Evolutionary conservation across 2,113 vertebrate species (phyloP).

Genomic region (Seriola dumerili): DNA sequence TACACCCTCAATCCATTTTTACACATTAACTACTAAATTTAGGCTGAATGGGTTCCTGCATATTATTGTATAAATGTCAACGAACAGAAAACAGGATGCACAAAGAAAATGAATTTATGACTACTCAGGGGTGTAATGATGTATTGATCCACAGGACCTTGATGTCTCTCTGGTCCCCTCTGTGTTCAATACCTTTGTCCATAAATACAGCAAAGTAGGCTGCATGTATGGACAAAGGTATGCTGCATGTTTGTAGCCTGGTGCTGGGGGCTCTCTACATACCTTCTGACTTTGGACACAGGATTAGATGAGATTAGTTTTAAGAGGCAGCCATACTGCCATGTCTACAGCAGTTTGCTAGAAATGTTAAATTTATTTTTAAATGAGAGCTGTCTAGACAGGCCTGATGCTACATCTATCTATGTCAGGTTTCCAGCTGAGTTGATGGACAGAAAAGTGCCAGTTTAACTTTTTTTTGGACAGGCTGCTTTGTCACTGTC

Average conservation of each 20-base stretch:
- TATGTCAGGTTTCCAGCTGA: slow-evolving; percentile 22
- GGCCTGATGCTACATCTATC: slow-evolving; percentile 30
- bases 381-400: slow-evolving; percentile 20
- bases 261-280: not conserved
- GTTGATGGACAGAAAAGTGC: slow-evolving; percentile 35
- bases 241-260: slow-evolving; percentile 18
- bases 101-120: slow-evolving; percentile 46
- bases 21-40: slow-evolving; percentile 6
- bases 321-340: not conserved
- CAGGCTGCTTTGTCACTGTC: slow-evolving; percentile 37
- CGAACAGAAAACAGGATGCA: slow-evolving; percentile 28
- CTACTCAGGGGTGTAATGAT: slow-evolving; percentile 57
- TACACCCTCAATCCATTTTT: slow-evolving; percentile 12
- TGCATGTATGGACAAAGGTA: slow-evolving; percentile 50
- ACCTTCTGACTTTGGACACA: not conserved
- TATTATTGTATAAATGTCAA: slow-evolving; percentile 39
- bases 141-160: slow-evolving; percentile 54
- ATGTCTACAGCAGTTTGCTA: slow-evolving; percentile 15
- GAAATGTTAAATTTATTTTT: slow-evolving; percentile 29
- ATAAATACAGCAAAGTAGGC: not conserved
- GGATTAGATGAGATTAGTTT: slow-evolving; percentile 14
- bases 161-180: slow-evolving; percentile 27
- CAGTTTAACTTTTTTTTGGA: slow-evolving; percentile 28
- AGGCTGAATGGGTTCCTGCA: not conserved
- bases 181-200: slow-evolving; percentile 1